Evolutionary conservation across 23 tunicate genomes (phyloP).

Genomic region (Pegea sp.): DNA sequence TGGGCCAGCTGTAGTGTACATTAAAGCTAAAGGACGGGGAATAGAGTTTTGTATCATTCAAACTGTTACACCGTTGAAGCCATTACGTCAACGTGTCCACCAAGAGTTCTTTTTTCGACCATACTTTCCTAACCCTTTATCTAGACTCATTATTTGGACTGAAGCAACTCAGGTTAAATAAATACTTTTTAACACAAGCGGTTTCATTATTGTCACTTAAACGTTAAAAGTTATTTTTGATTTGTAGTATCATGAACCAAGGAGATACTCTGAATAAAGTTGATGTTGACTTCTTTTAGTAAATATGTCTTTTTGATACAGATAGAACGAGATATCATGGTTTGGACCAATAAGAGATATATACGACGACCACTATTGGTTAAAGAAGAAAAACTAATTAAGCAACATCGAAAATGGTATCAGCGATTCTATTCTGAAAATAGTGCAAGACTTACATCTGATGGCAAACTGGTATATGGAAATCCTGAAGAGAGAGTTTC

Average conservation of each 20-base stretch:
- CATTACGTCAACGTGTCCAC: constrained; percentile 29
- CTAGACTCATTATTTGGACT: constrained; percentile 33
- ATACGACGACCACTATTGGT: constrained; percentile 27
- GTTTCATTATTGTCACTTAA: no score
- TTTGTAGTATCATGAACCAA: no score
- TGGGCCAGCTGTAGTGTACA: constrained; percentile 81
- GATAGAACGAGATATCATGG: constrained; percentile 79
- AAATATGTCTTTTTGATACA: no score
- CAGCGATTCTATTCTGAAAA: constrained; percentile 74
- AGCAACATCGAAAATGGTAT: constrained; percentile 77
- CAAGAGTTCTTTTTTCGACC: constrained; percentile 52
- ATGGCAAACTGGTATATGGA: no score
- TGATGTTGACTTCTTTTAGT: no score
- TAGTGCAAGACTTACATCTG: constrained; percentile 10
- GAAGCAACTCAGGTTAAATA: constrained; percentile 70
- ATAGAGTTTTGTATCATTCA: constrained; percentile 52
- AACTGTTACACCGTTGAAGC: constrained; percentile 73
- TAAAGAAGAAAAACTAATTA: constrained; percentile 50
- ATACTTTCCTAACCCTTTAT: constrained; percentile 25
- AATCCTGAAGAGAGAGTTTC: no score
- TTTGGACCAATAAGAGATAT: constrained; percentile 89
- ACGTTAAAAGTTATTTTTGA: no score
- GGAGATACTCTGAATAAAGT: no score
- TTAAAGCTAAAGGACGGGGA: constrained; percentile 33
- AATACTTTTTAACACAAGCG: not conserved